Conservation (phyloP, 92 coral and sea anemone genomes). For the Paramuricea clavata region DNA sequence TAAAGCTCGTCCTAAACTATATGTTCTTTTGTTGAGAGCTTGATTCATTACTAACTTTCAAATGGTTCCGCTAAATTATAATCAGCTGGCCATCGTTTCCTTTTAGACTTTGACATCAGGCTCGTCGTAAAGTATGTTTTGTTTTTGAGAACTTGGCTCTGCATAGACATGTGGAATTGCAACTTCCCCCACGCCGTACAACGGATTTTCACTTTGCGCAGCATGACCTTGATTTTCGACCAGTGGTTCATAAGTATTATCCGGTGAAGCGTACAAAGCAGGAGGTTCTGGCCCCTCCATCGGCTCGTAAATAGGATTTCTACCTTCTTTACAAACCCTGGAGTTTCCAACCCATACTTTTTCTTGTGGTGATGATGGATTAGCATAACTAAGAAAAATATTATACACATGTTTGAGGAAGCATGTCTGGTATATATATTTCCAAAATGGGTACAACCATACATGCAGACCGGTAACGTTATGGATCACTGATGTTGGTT, state of each 20-base stretch:
- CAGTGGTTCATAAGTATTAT: conserved; percentile 18
- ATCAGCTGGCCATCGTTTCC: no score
- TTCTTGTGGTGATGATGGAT: conserved; percentile 30
- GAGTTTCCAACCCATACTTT: conserved; percentile 25
- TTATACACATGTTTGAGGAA: no score
- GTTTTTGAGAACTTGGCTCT: conserved; percentile 1
- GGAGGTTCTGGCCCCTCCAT: conserved; percentile 4
- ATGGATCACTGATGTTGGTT: no score
- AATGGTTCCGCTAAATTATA: no score
- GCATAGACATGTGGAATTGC: conserved; percentile 18
- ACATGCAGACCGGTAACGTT: no score
- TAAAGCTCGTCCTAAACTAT: no score
- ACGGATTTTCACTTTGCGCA: conserved; percentile 4
- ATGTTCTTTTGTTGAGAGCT: no score
- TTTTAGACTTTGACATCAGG: conserved; percentile 3
- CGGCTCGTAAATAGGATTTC: conserved; percentile 24
- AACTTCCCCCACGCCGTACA: neutral
- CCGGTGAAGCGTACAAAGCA: neutral
- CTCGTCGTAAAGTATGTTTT: neutral
- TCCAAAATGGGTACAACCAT: neutral
- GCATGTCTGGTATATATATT: neutral
- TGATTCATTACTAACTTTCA: no score
- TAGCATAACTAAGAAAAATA: conserved; percentile 21
- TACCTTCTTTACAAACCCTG: conserved; percentile 16
- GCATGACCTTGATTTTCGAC: neutral